Evolutionary conservation across 2,797 vertebrate species (phyloP).

Genomic region (Nannoperca australis): DNA sequence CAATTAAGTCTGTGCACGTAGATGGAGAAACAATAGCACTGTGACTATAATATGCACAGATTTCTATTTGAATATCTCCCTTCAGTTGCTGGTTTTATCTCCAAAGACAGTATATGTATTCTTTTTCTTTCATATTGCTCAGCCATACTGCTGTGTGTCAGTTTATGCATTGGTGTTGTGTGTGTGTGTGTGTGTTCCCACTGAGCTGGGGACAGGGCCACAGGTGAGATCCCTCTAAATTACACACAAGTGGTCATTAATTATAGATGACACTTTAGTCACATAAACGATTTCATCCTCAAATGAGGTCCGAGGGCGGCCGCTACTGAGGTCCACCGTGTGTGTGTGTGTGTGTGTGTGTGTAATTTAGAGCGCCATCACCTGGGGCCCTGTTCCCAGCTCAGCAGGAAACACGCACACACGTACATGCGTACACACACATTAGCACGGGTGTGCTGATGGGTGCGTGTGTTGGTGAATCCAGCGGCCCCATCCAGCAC

Average conservation of each 20-base stretch:
- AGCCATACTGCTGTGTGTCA: neutral
- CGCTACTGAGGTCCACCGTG: conserved; percentile 80
- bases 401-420: conserved; percentile 67
- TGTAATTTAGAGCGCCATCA: conserved; percentile 88
- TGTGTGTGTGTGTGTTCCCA: conserved; percentile 58
- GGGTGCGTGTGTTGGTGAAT: conserved; percentile 65
- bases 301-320: conserved; percentile 88
- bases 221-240: conserved; percentile 93
- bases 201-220: conserved; percentile 84
- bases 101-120: neutral
- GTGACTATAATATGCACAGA: neutral
- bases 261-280: conserved; percentile 91
- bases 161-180: neutral
- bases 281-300: conserved; percentile 90
- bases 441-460: conserved; percentile 51
- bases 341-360: conserved; percentile 40
- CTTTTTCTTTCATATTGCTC: neutral
- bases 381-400: conserved; percentile 84
- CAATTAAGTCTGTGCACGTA: neutral
- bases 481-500: conserved; percentile 76
- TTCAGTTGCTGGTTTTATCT: neutral
- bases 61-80: neutral
- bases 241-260: conserved; percentile 89
- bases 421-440: conserved; percentile 19
- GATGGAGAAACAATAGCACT: neutral